Conservation (phyloP, 2,113 vertebrate genomes). For the Eurypyga helias region DNA sequence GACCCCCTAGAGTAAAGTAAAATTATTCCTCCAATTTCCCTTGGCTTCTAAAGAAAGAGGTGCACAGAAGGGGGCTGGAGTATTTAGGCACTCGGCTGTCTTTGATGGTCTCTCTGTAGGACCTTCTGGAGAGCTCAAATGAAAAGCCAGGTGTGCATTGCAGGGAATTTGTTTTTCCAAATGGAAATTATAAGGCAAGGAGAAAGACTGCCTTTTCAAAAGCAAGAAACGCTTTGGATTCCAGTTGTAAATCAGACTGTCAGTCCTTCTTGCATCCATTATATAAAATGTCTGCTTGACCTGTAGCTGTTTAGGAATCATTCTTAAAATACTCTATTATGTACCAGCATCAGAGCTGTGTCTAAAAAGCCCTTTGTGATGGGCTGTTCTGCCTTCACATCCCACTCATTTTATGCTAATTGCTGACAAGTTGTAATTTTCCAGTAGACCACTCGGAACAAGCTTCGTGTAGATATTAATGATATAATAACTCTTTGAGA, state of each 20-base stretch:
- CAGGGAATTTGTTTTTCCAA: not conserved
- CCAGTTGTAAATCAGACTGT: not conserved
- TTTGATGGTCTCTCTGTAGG: not conserved
- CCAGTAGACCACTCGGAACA: slow-evolving; percentile 1
- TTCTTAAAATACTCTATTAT: slow-evolving; percentile 19
- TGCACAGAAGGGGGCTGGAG: not conserved
- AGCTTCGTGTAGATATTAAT: not conserved
- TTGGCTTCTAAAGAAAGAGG: not conserved
- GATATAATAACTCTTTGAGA: not conserved
- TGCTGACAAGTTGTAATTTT: slow-evolving; percentile 32
- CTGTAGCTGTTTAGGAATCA: not conserved
- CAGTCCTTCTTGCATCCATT: not conserved
- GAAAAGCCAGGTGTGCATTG: slow-evolving; percentile 16
- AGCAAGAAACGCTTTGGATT: not conserved
- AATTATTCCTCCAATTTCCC: not conserved
- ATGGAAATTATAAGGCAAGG: not conserved
- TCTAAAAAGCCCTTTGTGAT: slow-evolving; percentile 3
- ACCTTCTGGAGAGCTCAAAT: not conserved
- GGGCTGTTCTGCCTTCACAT: not conserved
- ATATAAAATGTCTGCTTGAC: not conserved
- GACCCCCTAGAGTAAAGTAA: not conserved
- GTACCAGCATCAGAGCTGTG: not conserved
- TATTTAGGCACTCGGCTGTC: not conserved
- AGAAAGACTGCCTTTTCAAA: not conserved
- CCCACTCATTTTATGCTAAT: slow-evolving; percentile 5